Evolutionary conservation across 2,888 invertebrate species (phyloP).

Genomic region (Lydus trimaculatus): DNA sequence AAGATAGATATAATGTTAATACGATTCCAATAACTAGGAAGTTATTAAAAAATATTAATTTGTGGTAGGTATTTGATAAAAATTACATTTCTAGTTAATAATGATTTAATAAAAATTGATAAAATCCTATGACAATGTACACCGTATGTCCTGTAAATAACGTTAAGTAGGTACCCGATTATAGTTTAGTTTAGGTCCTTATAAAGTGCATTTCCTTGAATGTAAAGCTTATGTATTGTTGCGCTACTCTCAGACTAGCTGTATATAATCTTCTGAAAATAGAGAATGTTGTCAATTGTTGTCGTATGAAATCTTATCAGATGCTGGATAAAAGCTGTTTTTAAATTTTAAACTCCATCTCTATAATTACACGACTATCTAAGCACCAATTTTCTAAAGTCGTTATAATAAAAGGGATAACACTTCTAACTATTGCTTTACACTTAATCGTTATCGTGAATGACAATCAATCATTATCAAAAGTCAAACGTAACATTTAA

Average conservation of each 20-base stretch:
- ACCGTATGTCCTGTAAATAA: too few species aligned
- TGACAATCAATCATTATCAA: constrained; percentile 53
- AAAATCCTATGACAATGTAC: constrained; percentile 3
- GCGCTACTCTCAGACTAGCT: too few species aligned
- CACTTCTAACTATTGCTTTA: constrained; percentile 45
- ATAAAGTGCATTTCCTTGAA: too few species aligned
- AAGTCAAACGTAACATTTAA: constrained; percentile 42
- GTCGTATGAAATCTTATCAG: too few species aligned
- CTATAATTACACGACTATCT: not conserved
- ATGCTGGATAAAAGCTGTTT: too few species aligned
- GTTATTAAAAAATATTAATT: not conserved
- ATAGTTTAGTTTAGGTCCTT: too few species aligned
- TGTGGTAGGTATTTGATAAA: not conserved
- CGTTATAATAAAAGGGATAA: constrained; percentile 49
- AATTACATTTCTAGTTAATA: not conserved
- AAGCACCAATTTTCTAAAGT: too few species aligned
- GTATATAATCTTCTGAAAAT: too few species aligned
- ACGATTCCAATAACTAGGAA: not conserved
- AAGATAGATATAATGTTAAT: not conserved
- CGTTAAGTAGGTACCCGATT: too few species aligned
- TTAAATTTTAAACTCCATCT: not conserved
- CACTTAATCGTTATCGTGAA: constrained; percentile 50
- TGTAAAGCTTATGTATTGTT: too few species aligned
- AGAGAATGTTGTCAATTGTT: too few species aligned
- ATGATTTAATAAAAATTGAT: too few species aligned